Conservation (phyloP, 2,113 vertebrate species). For the Pseudorhombus dupliciocellatus region DNA sequence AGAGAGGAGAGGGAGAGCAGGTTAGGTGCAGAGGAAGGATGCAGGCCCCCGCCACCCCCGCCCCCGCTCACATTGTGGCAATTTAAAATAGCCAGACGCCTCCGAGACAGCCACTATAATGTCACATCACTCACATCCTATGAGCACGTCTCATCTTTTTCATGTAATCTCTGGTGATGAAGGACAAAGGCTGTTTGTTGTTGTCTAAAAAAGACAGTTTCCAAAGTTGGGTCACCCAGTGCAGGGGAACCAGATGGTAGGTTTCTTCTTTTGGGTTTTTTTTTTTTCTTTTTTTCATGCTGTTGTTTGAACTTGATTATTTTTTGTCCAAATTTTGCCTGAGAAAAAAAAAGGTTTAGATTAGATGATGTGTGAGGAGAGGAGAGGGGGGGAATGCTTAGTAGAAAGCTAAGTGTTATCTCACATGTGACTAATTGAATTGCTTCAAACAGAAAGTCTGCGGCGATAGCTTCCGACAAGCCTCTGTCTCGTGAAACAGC, state of each 20-base stretch:
- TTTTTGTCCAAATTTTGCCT: conserved; percentile 62
- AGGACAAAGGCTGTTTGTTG: conserved; percentile 76
- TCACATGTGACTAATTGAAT: conserved; percentile 81
- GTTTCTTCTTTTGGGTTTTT: neutral
- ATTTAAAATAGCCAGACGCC: conserved; percentile 63
- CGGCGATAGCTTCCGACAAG: conserved; percentile 77
- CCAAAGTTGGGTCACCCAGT: conserved; percentile 67
- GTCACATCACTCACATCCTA: conserved; percentile 66
- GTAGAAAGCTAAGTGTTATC: conserved; percentile 72
- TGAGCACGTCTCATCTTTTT: conserved; percentile 63
- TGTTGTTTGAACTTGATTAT: conserved; percentile 63
- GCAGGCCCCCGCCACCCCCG: conserved; percentile 9
- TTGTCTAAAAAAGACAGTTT: conserved; percentile 53
- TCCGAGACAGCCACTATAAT: conserved; percentile 64
- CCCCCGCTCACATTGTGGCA: conserved; percentile 61
- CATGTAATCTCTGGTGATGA: conserved; percentile 70
- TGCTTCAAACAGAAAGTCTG: conserved; percentile 79
- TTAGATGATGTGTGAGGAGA: conserved; percentile 56
- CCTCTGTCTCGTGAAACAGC: conserved; percentile 82
- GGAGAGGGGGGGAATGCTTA: conserved; percentile 20
- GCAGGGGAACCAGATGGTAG: conserved; percentile 70
- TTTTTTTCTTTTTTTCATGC: neutral
- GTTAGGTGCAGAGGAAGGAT: conserved; percentile 59
- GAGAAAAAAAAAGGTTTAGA: conserved; percentile 41
- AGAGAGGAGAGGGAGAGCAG: conserved; percentile 56